Base-by-base conservation (phyloP, 2,888 invertebrate species). In the Julus scanicus region DNA sequence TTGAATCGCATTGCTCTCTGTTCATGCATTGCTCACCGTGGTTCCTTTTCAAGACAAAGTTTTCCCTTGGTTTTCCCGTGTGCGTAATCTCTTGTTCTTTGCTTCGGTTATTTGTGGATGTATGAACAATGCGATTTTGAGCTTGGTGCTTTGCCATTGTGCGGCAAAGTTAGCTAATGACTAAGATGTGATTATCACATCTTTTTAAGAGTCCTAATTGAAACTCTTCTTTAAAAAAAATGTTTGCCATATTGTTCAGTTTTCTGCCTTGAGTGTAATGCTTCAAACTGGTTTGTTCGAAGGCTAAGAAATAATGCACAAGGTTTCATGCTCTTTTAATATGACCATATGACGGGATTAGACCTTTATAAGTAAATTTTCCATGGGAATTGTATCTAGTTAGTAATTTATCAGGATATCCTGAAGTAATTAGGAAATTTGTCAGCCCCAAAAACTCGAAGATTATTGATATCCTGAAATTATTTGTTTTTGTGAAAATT, bases 171-270 rank as follows among this genome's bases (percentile, higher is more conserved):
- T 80, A 80, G 37, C 80, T 80, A 80, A 80, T 8, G 80, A 80
- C 37, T 80, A 80, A 80, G 15, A 11, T 37, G 11, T 80, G 37
- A 80, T 80, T 80, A 29, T 80, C 37, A 15, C 29, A 80, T 80
- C 29, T 37, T 80, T 80, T 39, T 39, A 71, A 29, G 29, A 80
- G 15, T 9, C 5, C 80, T 80, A 80, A 80, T 80, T 80, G 80
- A 80, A 80, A 29, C 13, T 37, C 71, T 17, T 63, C 9, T 80
- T 80, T 13, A 80, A 37, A 80, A 80, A 80, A 80, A 37, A 39
- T 80, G 37, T 37, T 80, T 37, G 37, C 13, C 80, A 80, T 80
- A 80, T 80, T 80, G 80, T 80, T 80, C 80, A 80, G 80, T 3
- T 29, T 71, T 20, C 71, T 71, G 71, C 71, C 71, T 20, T 80